Evolutionary conservation across 2,888 invertebrate genomes (phyloP).

Genomic region (Thelaira solivaga): DNA sequence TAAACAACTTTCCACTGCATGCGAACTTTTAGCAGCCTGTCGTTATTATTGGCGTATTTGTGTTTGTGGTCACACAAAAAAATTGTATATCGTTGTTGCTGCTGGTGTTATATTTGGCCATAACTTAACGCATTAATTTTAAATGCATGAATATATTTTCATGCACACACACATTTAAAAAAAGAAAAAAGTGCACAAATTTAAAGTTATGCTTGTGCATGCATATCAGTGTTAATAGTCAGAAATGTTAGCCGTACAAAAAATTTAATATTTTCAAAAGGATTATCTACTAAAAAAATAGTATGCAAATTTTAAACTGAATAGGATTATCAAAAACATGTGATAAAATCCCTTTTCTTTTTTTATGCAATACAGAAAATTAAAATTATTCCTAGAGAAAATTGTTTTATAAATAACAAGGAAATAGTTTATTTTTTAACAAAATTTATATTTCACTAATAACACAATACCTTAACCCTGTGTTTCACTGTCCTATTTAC

Average conservation of each 20-base stretch:
- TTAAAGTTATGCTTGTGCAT: constrained; percentile 19
- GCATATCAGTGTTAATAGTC: background rate
- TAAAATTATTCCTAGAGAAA: no score
- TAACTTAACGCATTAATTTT: constrained; percentile 60
- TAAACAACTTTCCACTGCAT: background rate
- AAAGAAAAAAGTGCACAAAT: background rate
- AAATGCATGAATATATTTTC: constrained; percentile 24
- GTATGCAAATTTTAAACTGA: no score
- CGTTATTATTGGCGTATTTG: constrained; percentile 45
- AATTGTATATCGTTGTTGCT: constrained; percentile 35
- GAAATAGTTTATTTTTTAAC: no score
- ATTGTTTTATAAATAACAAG: no score
- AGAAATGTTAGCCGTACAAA: background rate
- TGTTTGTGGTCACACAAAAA: constrained; percentile 46
- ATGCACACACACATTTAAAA: background rate
- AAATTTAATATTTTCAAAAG: background rate
- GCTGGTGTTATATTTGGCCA: constrained; percentile 58
- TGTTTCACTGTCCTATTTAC: no score
- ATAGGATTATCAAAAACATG: no score
- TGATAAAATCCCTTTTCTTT: no score
- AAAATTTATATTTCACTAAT: no score
- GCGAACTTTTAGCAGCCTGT: constrained; percentile 20
- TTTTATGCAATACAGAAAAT: no score
- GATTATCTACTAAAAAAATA: background rate
- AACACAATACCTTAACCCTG: no score